Percentiles rank a stretch among this genome's conserved stretches.
phyloP scores from a whole-genome alignment of 2,797 vertebrate species.

The Artibeus jamaicensis region DNA sequence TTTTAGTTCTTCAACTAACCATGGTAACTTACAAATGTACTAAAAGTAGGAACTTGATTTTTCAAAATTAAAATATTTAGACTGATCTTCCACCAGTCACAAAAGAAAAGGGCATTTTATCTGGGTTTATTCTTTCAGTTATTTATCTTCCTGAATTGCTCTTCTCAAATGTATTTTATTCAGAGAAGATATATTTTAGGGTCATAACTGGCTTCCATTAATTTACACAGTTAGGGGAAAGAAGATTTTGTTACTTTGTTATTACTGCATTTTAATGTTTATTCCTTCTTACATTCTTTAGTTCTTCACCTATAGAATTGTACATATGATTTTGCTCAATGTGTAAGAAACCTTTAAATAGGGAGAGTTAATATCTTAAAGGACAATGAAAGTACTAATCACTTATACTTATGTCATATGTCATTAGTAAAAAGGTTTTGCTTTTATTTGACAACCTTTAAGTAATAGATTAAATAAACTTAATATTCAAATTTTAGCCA shows the following conservation, averaged over 20 bases:
- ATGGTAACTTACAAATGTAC: slow-evolving; percentile 16
- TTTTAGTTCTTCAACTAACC: slow-evolving; percentile 31
- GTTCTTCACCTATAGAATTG: not conserved
- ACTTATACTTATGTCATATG: not conserved
- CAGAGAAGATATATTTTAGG: slow-evolving; percentile 18
- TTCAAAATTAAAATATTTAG: slow-evolving; percentile 57
- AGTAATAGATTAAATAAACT: slow-evolving; percentile 20
- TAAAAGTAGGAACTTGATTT: slow-evolving; percentile 45
- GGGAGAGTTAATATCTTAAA: slow-evolving; percentile 47
- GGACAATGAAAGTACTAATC: slow-evolving; percentile 16
- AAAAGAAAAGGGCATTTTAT: not conserved
- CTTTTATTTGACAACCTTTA: slow-evolving; percentile 9
- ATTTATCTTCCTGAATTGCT: not conserved
- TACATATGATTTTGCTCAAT: slow-evolving; percentile 48
- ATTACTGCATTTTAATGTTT: slow-evolving; percentile 51
- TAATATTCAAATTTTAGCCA: slow-evolving; percentile 34
- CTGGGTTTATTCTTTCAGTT: slow-evolving; percentile 39
- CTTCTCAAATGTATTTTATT: not conserved
- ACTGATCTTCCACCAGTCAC: not conserved
- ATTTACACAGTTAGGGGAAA: not conserved
- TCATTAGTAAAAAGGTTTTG: slow-evolving; percentile 50
- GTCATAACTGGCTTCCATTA: slow-evolving; percentile 9
- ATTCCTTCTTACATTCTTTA: slow-evolving; percentile 59
- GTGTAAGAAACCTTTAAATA: slow-evolving; percentile 20
- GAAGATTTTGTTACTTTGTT: not conserved